phyloP scores from a whole-genome alignment of 2,888 invertebrate species.

The Rhagonycha fulva region DNA sequence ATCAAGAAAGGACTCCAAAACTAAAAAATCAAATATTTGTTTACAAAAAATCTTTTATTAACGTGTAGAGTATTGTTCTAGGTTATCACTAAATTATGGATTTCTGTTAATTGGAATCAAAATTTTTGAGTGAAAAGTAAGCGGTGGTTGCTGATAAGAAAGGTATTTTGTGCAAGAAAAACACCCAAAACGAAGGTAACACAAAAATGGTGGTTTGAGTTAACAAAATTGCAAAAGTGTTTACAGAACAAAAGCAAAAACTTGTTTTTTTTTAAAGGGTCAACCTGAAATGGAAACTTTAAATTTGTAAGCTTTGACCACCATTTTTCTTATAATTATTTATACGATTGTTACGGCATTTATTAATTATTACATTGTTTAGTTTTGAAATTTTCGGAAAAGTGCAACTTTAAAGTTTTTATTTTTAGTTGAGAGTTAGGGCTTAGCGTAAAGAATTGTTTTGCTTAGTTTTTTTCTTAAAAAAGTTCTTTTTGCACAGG shows the following conservation, averaged over 20 bases:
- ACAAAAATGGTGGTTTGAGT: constrained; percentile 30
- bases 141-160: neutral
- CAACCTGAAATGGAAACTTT: constrained; percentile 16
- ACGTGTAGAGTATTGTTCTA: constrained; percentile 25
- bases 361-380: neutral
- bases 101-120: neutral
- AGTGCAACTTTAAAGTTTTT: constrained; percentile 30
- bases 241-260: constrained; percentile 6
- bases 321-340: constrained; percentile 30
- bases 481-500: constrained; percentile 45
- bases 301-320: constrained; percentile 33
- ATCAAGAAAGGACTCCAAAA: constrained; percentile 15
- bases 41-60: constrained; percentile 18
- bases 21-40: constrained; percentile 16
- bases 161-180: neutral
- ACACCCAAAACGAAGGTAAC: constrained; percentile 19
- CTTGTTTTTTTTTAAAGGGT: constrained; percentile 6
- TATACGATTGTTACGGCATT: neutral
- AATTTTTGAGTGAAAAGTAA: neutral
- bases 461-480: constrained; percentile 6
- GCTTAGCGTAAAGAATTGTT: neutral
- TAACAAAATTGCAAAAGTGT: constrained; percentile 4
- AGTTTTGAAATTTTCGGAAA: neutral
- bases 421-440: neutral
- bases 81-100: neutral